Conservation (phyloP, 2,888 invertebrate species). For the Morpho helenor region DNA sequence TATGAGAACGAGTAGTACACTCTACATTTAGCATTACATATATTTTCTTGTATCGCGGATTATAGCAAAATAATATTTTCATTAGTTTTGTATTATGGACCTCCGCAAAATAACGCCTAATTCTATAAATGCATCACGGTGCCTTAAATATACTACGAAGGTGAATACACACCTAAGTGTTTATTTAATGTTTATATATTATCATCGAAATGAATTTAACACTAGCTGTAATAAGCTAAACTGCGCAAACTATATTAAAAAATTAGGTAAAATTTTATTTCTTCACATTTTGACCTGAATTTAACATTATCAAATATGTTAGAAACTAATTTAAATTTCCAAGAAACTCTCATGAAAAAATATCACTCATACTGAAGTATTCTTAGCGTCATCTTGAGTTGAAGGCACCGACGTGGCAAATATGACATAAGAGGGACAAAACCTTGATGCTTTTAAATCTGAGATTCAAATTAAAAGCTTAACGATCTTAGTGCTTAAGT, state of each 20-base stretch:
- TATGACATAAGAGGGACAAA: slow-evolving; percentile 7
- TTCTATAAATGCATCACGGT: too few relatives aligned
- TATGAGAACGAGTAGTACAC: too few relatives aligned
- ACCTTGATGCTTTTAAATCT: not conserved
- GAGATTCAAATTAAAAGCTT: not conserved
- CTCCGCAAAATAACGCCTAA: too few relatives aligned
- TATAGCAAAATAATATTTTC: too few relatives aligned
- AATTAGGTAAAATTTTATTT: not conserved
- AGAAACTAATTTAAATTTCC: slow-evolving; percentile 17
- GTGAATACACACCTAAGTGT: too few relatives aligned
- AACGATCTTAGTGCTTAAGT: not conserved
- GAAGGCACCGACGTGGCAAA: slow-evolving; percentile 20
- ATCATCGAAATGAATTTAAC: too few relatives aligned
- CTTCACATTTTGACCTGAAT: slow-evolving; percentile 3
- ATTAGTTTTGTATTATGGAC: too few relatives aligned
- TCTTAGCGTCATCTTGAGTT: slow-evolving; percentile 18
- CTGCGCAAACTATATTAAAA: not conserved
- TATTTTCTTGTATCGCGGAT: too few relatives aligned
- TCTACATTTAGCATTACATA: too few relatives aligned
- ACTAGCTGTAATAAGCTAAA: not conserved
- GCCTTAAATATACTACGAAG: too few relatives aligned
- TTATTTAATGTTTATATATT: too few relatives aligned
- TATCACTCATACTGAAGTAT: slow-evolving; percentile 29
- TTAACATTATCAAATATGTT: slow-evolving; percentile 1
- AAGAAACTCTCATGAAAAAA: slow-evolving; percentile 28